Percentiles rank a stretch among this genome's conserved stretches.
Evolutionary conservation across 2,888 invertebrate species (phyloP).

Genomic region (Drosophila paranaensis): DNA sequence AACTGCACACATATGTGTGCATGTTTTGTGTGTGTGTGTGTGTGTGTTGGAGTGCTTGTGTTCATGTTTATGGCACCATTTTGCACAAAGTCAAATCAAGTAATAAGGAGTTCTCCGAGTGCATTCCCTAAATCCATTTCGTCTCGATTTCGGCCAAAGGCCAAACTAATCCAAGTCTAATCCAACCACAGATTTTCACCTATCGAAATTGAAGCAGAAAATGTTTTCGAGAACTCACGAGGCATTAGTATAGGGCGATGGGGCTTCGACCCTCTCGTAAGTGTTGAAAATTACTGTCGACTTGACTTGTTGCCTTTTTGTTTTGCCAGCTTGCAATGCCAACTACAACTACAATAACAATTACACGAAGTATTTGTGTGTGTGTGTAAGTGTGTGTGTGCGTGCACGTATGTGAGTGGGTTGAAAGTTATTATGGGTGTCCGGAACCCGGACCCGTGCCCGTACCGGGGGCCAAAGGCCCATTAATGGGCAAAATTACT

Average conservation of each 20-base stretch:
- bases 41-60: constrained; percentile 44
- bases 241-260: constrained; percentile 36
- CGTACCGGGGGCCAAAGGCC: constrained; percentile 42
- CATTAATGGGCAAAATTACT: constrained; percentile 80
- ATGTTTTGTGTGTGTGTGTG: constrained; percentile 10
- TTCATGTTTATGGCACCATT: constrained; percentile 76
- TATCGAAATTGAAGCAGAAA: constrained; percentile 20
- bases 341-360: constrained; percentile 58
- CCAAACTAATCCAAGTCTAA: neutral
- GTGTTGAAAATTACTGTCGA: constrained; percentile 80
- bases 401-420: constrained; percentile 35
- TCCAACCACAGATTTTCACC: neutral
- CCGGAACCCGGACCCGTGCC: constrained; percentile 12
- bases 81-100: constrained; percentile 68
- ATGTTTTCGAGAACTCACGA: constrained; percentile 32
- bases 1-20: constrained; percentile 78
- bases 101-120: constrained; percentile 38
- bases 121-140: constrained; percentile 42
- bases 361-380: constrained; percentile 22
- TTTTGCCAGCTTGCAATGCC: constrained; percentile 57
- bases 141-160: constrained; percentile 2
- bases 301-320: constrained; percentile 81
- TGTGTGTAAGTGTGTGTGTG: constrained; percentile 2
- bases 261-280: constrained; percentile 61
- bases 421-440: constrained; percentile 70